phyloP scores from a whole-genome alignment of 2,888 invertebrate species.

The Tipula confusa region DNA sequence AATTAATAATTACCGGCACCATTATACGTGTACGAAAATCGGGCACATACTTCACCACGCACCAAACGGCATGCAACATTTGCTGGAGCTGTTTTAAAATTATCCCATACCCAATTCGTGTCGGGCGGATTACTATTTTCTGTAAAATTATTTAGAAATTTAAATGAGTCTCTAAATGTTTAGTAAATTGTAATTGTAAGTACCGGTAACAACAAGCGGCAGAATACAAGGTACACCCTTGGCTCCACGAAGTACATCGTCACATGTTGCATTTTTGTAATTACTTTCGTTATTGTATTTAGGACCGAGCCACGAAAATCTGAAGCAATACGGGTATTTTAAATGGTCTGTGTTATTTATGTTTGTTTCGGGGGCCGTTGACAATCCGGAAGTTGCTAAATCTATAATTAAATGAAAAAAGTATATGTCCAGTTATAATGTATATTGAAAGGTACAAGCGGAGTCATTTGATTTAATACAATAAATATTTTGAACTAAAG shows the following conservation, averaged over 20 bases:
- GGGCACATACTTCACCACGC: constrained; percentile 60
- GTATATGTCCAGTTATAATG: too few species aligned
- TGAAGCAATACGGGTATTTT: constrained; percentile 54
- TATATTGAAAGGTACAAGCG: too few species aligned
- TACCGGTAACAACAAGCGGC: constrained; percentile 62
- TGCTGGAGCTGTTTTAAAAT: constrained; percentile 47
- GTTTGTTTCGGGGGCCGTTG: background rate
- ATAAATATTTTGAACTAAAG: too few species aligned
- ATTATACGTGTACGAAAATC: constrained; percentile 60
- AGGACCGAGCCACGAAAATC: constrained; percentile 67
- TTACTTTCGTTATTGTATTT: constrained; percentile 55
- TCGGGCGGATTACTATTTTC: constrained; percentile 62
- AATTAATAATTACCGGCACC: constrained; percentile 53
- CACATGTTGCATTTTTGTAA: constrained; percentile 55
- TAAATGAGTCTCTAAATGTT: too few species aligned
- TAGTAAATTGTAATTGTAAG: constrained; percentile 56
- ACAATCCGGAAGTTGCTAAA: background rate
- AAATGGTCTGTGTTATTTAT: background rate
- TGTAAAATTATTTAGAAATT: constrained; percentile 39
- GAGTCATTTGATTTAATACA: too few species aligned
- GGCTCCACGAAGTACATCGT: constrained; percentile 53
- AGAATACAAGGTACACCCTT: constrained; percentile 58
- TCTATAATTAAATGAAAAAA: too few species aligned
- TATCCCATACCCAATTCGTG: constrained; percentile 57
- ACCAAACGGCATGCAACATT: constrained; percentile 57